Percentiles rank a stretch among this genome's conserved stretches.
phyloP scores from a whole-genome alignment of 1,140 invertebrate species.

The Procambarus clarkii region DNA sequence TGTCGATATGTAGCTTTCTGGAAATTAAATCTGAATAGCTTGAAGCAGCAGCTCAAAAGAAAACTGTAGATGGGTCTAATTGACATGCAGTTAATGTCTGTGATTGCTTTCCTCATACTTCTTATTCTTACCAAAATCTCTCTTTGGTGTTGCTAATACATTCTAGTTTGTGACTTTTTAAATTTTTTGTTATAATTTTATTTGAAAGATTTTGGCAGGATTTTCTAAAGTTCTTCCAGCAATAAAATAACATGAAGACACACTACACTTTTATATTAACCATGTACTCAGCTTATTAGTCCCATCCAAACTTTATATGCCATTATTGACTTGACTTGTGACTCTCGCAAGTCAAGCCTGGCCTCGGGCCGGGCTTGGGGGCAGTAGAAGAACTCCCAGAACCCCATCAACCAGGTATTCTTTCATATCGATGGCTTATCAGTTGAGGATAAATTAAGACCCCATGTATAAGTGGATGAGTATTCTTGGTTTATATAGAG shows the following conservation, averaged over 20 bases:
- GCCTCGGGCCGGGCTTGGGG: no score
- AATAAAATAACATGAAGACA: neutral
- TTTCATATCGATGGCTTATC: no score
- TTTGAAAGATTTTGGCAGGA: neutral
- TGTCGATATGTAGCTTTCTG: neutral
- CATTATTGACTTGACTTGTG: neutral
- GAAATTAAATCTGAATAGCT: neutral
- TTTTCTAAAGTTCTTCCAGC: neutral
- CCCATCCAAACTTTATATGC: neutral
- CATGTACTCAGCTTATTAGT: neutral
- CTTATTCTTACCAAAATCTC: neutral
- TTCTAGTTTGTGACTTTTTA: neutral
- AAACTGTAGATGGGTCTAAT: neutral
- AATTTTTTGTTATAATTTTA: neutral
- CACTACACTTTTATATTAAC: neutral
- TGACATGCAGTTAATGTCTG: neutral
- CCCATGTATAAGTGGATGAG: no score
- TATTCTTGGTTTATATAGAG: no score
- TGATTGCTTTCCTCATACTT: conserved; percentile 7
- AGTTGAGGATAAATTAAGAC: no score
- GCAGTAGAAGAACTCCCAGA: no score
- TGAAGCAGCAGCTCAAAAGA: neutral
- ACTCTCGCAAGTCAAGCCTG: no score
- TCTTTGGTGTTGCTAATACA: neutral
- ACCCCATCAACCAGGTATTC: no score